These are phyloP conservation scores for Dolichoris vasculosae DNA, from an alignment of 1,140 invertebrate genomes.

Conservation along the genomic window DNA sequence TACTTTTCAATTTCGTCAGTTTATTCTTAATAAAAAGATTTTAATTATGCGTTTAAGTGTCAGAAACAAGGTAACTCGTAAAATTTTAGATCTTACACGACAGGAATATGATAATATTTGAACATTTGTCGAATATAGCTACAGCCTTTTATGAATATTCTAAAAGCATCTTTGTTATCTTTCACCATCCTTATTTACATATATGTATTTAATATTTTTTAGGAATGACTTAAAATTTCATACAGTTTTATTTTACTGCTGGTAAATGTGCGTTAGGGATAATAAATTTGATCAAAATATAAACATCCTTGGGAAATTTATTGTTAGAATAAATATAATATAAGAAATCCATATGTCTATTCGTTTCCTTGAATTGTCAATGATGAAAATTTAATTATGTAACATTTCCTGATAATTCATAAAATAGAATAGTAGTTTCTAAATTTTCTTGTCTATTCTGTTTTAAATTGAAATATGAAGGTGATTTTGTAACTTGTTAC, in stretches of 20 bases:
- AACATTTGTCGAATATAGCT: neutral
- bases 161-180: neutral
- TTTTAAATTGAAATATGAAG: no score
- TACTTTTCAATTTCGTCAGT: no score
- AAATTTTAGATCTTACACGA: no score
- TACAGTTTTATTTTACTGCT: neutral
- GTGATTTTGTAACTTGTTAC: neutral
- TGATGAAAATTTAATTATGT: neutral
- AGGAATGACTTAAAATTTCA: neutral
- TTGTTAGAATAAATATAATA: neutral
- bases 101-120: neutral
- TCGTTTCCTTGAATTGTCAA: neutral
- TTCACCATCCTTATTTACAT: neutral
- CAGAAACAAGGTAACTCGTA: neutral
- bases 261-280: neutral
- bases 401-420: no score
- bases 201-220: neutral
- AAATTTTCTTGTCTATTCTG: no score
- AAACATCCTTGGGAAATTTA: neutral
- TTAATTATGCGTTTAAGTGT: neutral
- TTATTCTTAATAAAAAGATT: neutral
- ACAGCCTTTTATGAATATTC: neutral
- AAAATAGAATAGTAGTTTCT: no score
- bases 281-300: neutral
- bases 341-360: neutral